These are phyloP conservation scores for Cyclura pinguis DNA, from an alignment of 2,797 vertebrate species.

Conservation along the genomic window DNA sequence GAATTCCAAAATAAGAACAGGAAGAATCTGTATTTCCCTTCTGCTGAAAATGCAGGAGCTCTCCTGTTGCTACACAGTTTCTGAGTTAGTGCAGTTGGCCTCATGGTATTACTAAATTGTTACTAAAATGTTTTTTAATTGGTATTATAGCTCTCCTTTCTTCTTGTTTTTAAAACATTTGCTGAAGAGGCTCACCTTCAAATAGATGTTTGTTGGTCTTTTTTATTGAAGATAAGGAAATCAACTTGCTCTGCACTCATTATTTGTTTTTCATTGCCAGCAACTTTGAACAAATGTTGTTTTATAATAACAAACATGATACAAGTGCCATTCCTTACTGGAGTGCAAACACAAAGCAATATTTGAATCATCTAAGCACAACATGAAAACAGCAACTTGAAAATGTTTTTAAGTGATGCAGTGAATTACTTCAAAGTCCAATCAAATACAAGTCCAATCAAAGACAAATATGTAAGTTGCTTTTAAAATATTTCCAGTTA, in stretches of 20 bases:
- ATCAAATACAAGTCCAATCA: conserved; percentile 29
- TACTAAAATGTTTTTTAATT: not conserved
- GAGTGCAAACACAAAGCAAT: conserved; percentile 26
- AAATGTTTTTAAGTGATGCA: conserved; percentile 26
- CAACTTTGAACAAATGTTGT: conserved; percentile 22
- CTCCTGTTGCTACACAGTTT: not conserved
- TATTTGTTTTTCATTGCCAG: conserved; percentile 28
- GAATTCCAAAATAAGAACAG: not conserved
- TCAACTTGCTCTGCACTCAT: conserved; percentile 15
- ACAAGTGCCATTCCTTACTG: not conserved
- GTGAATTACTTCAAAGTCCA: conserved; percentile 1
- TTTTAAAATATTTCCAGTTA: not conserved
- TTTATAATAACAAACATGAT: conserved; percentile 30
- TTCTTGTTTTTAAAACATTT: conserved; percentile 21
- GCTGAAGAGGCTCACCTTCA: conserved; percentile 1
- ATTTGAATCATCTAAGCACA: conserved; percentile 13
- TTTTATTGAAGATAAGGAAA: conserved; percentile 10
- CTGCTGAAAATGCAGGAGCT: not conserved
- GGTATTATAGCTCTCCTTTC: not conserved
- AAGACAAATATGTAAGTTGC: not conserved
- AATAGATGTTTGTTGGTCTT: conserved; percentile 4
- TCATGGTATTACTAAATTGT: conserved; percentile 1
- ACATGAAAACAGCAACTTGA: conserved; percentile 24
- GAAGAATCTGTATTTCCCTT: not conserved
- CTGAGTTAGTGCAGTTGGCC: not conserved